These are phyloP conservation scores for Acanthosepion lycidas DNA, from an alignment of 2,888 invertebrate species.

Conservation along the genomic window DNA sequence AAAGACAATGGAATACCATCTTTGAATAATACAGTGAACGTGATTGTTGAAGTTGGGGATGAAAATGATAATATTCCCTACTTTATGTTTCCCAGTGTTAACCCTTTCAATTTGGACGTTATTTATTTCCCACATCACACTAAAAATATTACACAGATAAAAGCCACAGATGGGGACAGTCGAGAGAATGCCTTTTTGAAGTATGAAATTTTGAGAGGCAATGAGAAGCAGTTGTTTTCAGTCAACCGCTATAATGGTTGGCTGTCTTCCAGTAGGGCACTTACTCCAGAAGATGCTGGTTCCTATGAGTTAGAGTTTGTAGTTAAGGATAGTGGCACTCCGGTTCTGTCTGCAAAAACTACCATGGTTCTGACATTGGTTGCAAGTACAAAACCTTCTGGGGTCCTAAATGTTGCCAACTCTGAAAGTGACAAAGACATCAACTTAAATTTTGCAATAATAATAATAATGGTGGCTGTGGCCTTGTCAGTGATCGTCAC, in stretches of 20 bases:
- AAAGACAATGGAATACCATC: slow-evolving; percentile 33
- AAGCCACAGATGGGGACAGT: background rate
- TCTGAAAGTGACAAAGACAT: background rate
- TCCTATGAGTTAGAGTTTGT: slow-evolving; percentile 50
- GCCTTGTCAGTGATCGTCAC: background rate
- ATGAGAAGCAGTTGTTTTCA: slow-evolving; percentile 47
- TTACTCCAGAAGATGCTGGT: slow-evolving; percentile 53
- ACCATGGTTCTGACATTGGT: background rate
- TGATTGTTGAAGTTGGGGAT: background rate
- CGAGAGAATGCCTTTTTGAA: background rate
- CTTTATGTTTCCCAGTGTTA: background rate
- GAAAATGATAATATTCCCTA: background rate
- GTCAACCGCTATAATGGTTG: slow-evolving; percentile 52
- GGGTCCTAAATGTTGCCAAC: background rate
- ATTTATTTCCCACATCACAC: background rate
- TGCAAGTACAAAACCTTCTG: background rate
- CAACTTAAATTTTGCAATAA: slow-evolving; percentile 10
- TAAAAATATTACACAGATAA: slow-evolving; percentile 8
- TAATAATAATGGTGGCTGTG: background rate
- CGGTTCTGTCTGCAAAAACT: background rate
- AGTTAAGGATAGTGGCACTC: slow-evolving; percentile 48
- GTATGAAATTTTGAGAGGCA: background rate
- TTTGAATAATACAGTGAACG: background rate
- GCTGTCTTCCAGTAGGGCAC: slow-evolving; percentile 51
- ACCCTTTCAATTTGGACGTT: slow-evolving; percentile 1